Evolutionary conservation across 2,888 invertebrate genomes (phyloP), one percentile per base, ranked within the genome.

Genomic region (Sphaerophoria taeniata): DNA sequence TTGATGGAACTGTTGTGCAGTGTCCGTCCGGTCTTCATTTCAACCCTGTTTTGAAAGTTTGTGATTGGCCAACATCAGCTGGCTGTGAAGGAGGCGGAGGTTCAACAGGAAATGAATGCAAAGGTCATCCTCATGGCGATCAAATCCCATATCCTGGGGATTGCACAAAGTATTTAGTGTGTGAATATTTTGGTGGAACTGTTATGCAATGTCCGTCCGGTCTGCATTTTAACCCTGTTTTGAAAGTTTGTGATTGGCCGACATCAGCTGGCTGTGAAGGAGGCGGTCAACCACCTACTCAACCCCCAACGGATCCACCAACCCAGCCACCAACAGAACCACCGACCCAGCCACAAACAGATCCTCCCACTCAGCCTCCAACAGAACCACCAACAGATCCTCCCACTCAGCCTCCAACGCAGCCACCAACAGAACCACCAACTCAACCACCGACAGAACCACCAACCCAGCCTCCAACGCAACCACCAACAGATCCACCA

Each of bases 11-110:
- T 12, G 87, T 88, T 4, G 55, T 87, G 31, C 12, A 11, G 3
- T 91, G 91, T 33, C 89, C 90, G 3, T 75, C 85, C 31, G 88
- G 88, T 4, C 53, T 90, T 4, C 89, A 90, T 75, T 91, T 89
- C 39, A 88, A 88, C 73, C 7, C 75, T 5, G 14, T 4, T 0
- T 36, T 4, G 2, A 33, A 78, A 0, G 6, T 4, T 0, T 91
- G 91, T 63, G 89, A 90, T 55, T 83, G 87, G 78, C 88, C 89
- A 4, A 77, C 87, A 70, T 67, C 85, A 4, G 90, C 90, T 6
- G 63, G 88, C 0, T 90, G 91, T 56, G 85, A 70, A n/a, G n/a
- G n/a, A n/a, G n/a, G 9, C 71, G 87, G 61, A 11, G 73, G 5
- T 24, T 45, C 75, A 0, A 61, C 43, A 0, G 84, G 84, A 9